phyloP scores from a whole-genome alignment of 2,888 invertebrate genomes.

The Periphyllus acericola region DNA sequence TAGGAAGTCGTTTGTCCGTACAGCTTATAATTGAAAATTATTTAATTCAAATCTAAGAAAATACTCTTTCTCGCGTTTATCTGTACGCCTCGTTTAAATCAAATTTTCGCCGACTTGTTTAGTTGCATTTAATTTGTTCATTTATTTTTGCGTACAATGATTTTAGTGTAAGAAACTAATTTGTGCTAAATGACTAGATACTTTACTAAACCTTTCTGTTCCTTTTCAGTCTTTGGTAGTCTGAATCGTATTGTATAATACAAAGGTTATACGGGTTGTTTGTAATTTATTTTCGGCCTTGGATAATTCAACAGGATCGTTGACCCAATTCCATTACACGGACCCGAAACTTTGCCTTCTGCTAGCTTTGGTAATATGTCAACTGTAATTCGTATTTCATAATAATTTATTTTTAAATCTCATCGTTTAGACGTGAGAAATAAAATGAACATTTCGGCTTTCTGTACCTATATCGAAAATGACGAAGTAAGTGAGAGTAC shows the following conservation, averaged over 20 bases:
- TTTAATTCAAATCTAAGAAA: background rate
- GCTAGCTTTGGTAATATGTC: conserved; percentile 27
- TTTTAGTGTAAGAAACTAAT: conserved; percentile 8
- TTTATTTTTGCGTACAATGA: background rate
- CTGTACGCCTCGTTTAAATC: background rate
- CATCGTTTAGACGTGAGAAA: conserved; percentile 36
- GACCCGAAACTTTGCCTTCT: conserved; percentile 10
- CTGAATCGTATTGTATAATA: conserved; percentile 4
- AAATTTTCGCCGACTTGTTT: conserved; percentile 13
- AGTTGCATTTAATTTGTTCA: background rate
- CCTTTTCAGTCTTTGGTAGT: background rate
- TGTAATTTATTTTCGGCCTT: conserved; percentile 24
- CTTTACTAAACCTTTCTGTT: conserved; percentile 5
- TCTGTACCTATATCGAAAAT: background rate
- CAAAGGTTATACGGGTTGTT: conserved; percentile 6
- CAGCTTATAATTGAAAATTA: conserved; percentile 1
- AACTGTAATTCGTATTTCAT: conserved; percentile 26
- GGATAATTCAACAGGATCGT: conserved; percentile 21
- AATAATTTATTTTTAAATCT: conserved; percentile 34
- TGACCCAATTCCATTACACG: conserved; percentile 20
- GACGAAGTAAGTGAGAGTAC: background rate
- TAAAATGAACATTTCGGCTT: background rate
- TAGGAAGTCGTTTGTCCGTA: background rate
- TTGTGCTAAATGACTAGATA: conserved; percentile 27
- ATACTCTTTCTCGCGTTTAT: conserved; percentile 6